Evolutionary conservation across 2,113 vertebrate species (phyloP), one percentile per base, ranked within the genome.

Genomic region (Callospermophilus lateralis): DNA sequence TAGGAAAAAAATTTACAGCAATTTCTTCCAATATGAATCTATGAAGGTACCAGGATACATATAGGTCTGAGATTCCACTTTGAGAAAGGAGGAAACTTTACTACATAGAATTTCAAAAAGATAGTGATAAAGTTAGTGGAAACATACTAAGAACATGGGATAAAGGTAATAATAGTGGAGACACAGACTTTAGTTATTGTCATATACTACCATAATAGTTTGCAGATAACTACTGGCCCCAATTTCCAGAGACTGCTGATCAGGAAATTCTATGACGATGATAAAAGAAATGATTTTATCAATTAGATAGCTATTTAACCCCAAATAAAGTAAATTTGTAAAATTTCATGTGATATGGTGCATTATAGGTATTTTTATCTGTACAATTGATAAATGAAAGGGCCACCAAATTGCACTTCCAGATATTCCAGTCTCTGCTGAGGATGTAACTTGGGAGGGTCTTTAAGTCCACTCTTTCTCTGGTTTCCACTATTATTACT

Each of bases 341-440:
- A 92, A 84, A 84, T 76, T 88, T 88, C 51, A 24, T 94, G 37
- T 81, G 24, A 10, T 32, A 30, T 93, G 37, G 22, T 73, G 45
- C 8, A 81, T 24, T 87, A 78, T 90, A 79, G 30, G 3, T 55
- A 79, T 87, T 89, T 90, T 93, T 87, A 92, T 77, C 9, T 89
- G 9, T 93, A 61, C 2, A 86, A 65, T 53, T 86, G 87, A 77
- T 79, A 90, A 86, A 90, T 65, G 6, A 96, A 93, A 84, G 39
- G 16, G 22, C 83, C 17, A 34, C 6, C 13, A 26, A 79, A 19
- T n/a, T 78, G 1, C 85, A 95, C 63, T 63, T 88, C 16, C 39
- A 51, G 20, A 65, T 61, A 8, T 79, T n/a, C 24, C 51, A 70
- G 7, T 73, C 30, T 79, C 55, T 91, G 55, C 72, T 39, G 37